A percentile compares a stretch with the other conserved stretches of the same genome.
Conservation (phyloP, 2,797 vertebrate species). For the Enteromius mattozi region DNA sequence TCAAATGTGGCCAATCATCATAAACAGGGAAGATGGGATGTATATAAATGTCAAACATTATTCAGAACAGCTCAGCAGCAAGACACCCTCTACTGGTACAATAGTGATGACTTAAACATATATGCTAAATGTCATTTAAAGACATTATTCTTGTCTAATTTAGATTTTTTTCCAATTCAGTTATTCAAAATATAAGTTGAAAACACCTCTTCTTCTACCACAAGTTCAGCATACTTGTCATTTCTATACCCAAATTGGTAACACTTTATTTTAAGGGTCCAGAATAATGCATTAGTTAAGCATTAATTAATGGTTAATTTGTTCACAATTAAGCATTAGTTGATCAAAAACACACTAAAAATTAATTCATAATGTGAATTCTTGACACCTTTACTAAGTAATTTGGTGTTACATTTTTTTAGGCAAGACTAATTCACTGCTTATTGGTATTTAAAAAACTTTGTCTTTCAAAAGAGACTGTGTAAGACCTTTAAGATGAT, state of each 20-base stretch:
- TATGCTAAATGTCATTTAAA: neutral
- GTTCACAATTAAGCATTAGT: too few relatives aligned
- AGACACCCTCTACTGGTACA: slow-evolving; percentile 57
- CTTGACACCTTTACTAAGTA: neutral
- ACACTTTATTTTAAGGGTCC: too few relatives aligned
- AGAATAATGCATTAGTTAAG: too few relatives aligned
- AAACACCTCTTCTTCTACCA: neutral
- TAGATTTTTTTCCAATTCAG: too few relatives aligned
- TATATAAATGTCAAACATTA: slow-evolving; percentile 32
- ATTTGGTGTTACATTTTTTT: neutral
- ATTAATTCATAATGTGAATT: neutral
- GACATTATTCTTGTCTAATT: neutral
- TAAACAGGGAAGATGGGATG: neutral
- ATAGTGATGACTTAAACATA: neutral
- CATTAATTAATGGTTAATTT: too few relatives aligned
- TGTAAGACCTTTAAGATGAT: neutral
- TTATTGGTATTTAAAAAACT: neutral
- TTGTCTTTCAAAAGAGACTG: too few relatives aligned
- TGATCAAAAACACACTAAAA: too few relatives aligned
- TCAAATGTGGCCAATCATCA: slow-evolving; percentile 26
- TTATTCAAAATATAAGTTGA: neutral
- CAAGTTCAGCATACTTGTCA: neutral
- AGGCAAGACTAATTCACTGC: too few relatives aligned
- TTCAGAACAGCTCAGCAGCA: slow-evolving; percentile 33
- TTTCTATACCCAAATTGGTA: neutral